Evolutionary conservation across 2,888 invertebrate species (phyloP), one percentile per base, ranked within the genome.

Genomic region (Scaeva pyrastri): DNA sequence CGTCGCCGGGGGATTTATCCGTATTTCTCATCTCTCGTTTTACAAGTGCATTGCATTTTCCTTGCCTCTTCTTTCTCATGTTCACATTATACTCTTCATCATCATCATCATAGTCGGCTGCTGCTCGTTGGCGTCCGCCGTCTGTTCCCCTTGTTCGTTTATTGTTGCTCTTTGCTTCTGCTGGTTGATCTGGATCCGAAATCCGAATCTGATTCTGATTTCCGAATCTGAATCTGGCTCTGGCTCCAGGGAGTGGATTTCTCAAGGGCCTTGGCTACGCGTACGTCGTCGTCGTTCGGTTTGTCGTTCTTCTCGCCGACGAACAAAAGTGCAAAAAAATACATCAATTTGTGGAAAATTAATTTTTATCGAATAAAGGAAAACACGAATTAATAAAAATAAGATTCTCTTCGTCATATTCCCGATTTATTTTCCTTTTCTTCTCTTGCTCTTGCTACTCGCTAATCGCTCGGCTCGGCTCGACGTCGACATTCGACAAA

Each of bases 1-100:
- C 73, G 86, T 77, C 82, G 86, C 82, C 82, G 86, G 82, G 73
- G 82, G 64, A 72, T 66, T 75, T 66, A 75, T 84, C 71, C 75
- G 72, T 80, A 66, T 71, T 80, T 50, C 75, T 80, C 71, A 77
- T 86, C 86, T 85, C 79, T 81, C 68, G 66, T 71, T 77, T 64
- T 71, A 78, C 86, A 86, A 86, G 86, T 86, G 86, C 82, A 82
- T 82, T 86, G 66, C 70, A 77, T 77, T 82, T 82, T 86, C 73
- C 76, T 74, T 77, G 55, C 45, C 48, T 68, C 55, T 43, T 41
- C 76, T 62, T 52, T 56, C 72, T 36, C 48, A 70, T 66, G 70
- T 48, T 50, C 36, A 39, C 45, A n/a, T 12, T 26, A 14, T 31
- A 21, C 55, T 36, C 31, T 31, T 7, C 31, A n/a, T 31, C 31